phyloP scores from a whole-genome alignment of 1,140 invertebrate genomes.

The Anastrepha obliqua region DNA sequence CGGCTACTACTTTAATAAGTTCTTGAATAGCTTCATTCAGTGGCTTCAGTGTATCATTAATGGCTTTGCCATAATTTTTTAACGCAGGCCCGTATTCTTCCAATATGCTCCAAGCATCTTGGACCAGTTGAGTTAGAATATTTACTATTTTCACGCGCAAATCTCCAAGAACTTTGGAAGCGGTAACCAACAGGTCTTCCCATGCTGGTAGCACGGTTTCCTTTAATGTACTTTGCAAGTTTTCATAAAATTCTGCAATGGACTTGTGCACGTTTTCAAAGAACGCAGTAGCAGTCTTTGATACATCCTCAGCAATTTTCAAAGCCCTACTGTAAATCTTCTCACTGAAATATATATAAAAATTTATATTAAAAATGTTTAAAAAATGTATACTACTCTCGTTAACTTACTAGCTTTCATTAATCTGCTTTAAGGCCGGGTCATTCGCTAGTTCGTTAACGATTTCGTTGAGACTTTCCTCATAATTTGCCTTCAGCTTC shows the following conservation, averaged over 20 bases:
- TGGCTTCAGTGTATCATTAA: constrained; percentile 77
- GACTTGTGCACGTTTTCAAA: constrained; percentile 75
- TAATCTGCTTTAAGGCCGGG: constrained; percentile 80
- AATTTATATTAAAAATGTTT: constrained; percentile 5
- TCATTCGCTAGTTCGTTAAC: constrained; percentile 81
- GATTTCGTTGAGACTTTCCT: constrained; percentile 78
- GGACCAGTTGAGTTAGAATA: constrained; percentile 59
- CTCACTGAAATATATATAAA: constrained; percentile 58
- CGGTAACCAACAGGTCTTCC: constrained; percentile 62
- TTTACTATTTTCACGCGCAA: constrained; percentile 61
- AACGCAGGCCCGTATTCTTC: constrained; percentile 80
- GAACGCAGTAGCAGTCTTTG: constrained; percentile 75
- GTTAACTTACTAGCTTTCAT: constrained; percentile 76
- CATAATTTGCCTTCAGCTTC: constrained; percentile 77
- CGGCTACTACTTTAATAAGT: constrained; percentile 73
- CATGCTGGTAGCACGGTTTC: constrained; percentile 73
- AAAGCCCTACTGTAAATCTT: constrained; percentile 68
- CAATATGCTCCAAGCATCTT: constrained; percentile 60
- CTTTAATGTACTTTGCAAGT: constrained; percentile 78
- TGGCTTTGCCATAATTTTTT: constrained; percentile 77
- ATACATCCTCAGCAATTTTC: constrained; percentile 75
- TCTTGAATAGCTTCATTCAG: constrained; percentile 76
- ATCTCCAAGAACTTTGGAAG: constrained; percentile 60
- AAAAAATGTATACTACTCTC: neutral
- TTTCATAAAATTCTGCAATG: constrained; percentile 66